Conservation (phyloP, 2,888 invertebrate species). For the Phalera bucephala region DNA sequence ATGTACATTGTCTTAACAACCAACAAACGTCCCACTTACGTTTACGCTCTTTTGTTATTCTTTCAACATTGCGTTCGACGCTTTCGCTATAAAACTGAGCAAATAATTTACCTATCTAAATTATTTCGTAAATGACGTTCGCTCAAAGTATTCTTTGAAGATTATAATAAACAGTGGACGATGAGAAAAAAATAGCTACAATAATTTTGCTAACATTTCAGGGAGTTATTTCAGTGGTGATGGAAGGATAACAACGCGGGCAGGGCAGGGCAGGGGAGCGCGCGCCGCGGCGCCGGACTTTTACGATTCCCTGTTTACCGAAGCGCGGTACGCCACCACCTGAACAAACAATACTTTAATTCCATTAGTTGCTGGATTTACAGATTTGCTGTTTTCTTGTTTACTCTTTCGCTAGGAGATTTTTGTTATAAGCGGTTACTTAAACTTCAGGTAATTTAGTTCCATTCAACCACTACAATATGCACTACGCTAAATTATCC, state of each 20-base stretch:
- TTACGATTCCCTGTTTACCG: slow-evolving; percentile 29
- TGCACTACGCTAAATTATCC: too few relatives aligned
- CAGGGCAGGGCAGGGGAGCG: not conserved
- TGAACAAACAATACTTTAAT: slow-evolving; percentile 57
- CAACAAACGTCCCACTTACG: too few relatives aligned
- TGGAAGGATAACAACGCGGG: slow-evolving; percentile 35
- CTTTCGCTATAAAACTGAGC: slow-evolving; percentile 5
- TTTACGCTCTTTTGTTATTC: too few relatives aligned
- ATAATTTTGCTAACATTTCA: slow-evolving; percentile 17
- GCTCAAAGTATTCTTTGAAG: slow-evolving; percentile 13
- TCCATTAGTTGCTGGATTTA: slow-evolving; percentile 41
- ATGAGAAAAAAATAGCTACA: slow-evolving; percentile 16
- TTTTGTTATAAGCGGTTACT: slow-evolving; percentile 16
- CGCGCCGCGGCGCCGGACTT: not conserved
- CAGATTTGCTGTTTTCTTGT: slow-evolving; percentile 25
- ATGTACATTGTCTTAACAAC: too few relatives aligned
- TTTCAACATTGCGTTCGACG: slow-evolving; percentile 7
- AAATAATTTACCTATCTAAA: slow-evolving; percentile 15
- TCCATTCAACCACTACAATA: too few relatives aligned
- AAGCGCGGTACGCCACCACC: slow-evolving; percentile 22
- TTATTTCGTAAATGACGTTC: slow-evolving; percentile 16
- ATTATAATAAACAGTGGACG: slow-evolving; percentile 20
- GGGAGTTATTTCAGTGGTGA: slow-evolving; percentile 32
- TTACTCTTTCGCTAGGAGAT: slow-evolving; percentile 16
- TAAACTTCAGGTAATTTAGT: too few relatives aligned